Base-by-base conservation (phyloP, 92 coral and sea anemone genomes). In the Umimayanthus kanabou region DNA sequence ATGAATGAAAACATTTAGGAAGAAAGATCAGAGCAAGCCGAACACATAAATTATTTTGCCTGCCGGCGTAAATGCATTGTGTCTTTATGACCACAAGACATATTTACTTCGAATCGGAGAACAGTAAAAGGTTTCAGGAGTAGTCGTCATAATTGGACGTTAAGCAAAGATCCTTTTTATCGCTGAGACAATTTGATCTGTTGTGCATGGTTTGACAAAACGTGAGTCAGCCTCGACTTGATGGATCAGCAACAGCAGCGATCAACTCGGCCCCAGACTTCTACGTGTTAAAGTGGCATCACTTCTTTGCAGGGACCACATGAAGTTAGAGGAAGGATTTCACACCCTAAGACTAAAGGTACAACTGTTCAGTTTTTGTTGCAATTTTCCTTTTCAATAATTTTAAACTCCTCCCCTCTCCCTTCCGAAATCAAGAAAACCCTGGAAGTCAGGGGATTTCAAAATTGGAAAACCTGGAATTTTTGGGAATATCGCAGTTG, bases 311-410 rank as follows among this genome's bases (percentile, higher is more conserved):
- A 83, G 87, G 87, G 87, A 83, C 4, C 87, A 83, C 77, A 3
- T 83, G 65, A 83, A 83, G 87, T 71, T 83, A 83, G 87, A 83
- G 64, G 87, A 83, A 83, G 87, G 87, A 70, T 83, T 83, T 70
- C 87, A 83, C 61, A 83, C 87, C 42, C 87, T 83, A 14, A 83
- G 87, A 83, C 78, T 83, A 4, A 83, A 83, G 87, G 87, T 83
- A 71, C 0, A 67, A 25, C 28, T 45, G 4, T n/a, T 0, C 55
- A n/a, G n/a, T 20, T 1, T 1, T 53, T 3, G 2, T 1, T 53
- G 58, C 58, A 53, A 13, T 53, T 4, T 53, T 14, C 58, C 58
- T 53, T 53, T 3, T 14, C 16, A 2, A 2, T 53, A 10, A 1
- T 53, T 14, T 14, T 53, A 11, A 10, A 14, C 14, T 53, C 58